Evolutionary conservation across 92 coral and sea anemone genomes (phyloP).

Genomic region (Phymanthus crucifer): DNA sequence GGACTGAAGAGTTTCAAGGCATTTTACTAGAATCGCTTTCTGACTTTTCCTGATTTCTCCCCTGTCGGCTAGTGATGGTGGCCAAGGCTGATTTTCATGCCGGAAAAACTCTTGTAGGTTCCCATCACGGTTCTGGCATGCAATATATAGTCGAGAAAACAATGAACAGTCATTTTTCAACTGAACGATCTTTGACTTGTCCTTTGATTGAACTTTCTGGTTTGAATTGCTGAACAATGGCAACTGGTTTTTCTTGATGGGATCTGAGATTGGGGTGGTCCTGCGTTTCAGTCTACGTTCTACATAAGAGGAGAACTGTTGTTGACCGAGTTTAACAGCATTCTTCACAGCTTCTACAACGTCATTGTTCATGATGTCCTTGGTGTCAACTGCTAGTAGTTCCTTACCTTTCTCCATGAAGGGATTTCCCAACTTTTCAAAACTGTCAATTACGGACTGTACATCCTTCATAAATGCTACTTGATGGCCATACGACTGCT

Average conservation of each 20-base stretch:
- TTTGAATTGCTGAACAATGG: slow-evolving; percentile 29
- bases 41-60: background rate
- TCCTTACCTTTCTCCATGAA: slow-evolving; percentile 40
- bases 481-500: slow-evolving; percentile 41
- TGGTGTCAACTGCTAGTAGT: slow-evolving; percentile 40
- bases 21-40: background rate
- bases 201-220: too few species aligned
- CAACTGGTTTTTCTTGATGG: slow-evolving; percentile 45
- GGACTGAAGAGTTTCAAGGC: background rate
- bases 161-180: background rate
- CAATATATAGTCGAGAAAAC: background rate
- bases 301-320: slow-evolving; percentile 47
- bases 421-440: slow-evolving; percentile 55
- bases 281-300: slow-evolving; percentile 31
- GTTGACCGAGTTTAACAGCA: slow-evolving; percentile 22
- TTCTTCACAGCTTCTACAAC: slow-evolving; percentile 38
- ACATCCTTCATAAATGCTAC: slow-evolving; percentile 37
- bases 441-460: slow-evolving; percentile 19
- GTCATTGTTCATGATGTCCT: slow-evolving; percentile 24
- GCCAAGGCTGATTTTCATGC: background rate
- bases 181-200: too few species aligned
- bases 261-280: slow-evolving; percentile 31
- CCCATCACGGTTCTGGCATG: background rate
- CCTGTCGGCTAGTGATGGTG: background rate
- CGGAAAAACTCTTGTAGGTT: background rate